phyloP scores from a whole-genome alignment of 1,140 invertebrate species.

The Gonioctena quinquepunctata region DNA sequence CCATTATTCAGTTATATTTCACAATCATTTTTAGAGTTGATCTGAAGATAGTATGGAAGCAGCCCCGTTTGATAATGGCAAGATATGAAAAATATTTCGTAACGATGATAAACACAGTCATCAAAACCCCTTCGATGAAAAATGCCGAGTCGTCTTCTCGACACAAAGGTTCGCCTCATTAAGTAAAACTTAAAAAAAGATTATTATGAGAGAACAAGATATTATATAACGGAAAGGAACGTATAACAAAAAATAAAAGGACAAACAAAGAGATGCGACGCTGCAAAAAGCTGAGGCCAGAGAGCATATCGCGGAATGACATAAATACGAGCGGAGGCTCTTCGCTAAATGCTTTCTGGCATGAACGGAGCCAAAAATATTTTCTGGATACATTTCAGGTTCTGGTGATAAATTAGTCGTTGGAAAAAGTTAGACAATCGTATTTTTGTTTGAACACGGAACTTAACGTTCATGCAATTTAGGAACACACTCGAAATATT shows the following conservation, averaged over 20 bases:
- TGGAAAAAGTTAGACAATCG: too few relatives aligned
- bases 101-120: too few relatives aligned
- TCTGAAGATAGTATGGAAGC: too few relatives aligned
- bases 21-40: too few relatives aligned
- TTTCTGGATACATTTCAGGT: background rate
- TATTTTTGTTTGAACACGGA: too few relatives aligned
- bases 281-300: slow-evolving; percentile 5
- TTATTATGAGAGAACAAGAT: background rate
- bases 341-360: background rate
- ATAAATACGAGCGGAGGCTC: slow-evolving; percentile 2
- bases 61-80: too few relatives aligned
- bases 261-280: slow-evolving; percentile 7
- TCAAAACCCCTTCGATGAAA: background rate
- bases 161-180: background rate
- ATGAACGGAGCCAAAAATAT: background rate
- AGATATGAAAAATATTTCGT: too few relatives aligned
- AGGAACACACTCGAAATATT: too few relatives aligned
- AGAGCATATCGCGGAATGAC: slow-evolving; percentile 4
- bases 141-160: background rate
- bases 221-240: background rate
- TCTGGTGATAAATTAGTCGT: background rate
- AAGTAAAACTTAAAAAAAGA: background rate
- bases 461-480: too few relatives aligned
- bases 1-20: too few relatives aligned
- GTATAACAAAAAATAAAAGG: background rate